These are phyloP conservation scores for Gorsachius magnificus DNA, from an alignment of 2,797 vertebrate species.

Conservation along the genomic window DNA sequence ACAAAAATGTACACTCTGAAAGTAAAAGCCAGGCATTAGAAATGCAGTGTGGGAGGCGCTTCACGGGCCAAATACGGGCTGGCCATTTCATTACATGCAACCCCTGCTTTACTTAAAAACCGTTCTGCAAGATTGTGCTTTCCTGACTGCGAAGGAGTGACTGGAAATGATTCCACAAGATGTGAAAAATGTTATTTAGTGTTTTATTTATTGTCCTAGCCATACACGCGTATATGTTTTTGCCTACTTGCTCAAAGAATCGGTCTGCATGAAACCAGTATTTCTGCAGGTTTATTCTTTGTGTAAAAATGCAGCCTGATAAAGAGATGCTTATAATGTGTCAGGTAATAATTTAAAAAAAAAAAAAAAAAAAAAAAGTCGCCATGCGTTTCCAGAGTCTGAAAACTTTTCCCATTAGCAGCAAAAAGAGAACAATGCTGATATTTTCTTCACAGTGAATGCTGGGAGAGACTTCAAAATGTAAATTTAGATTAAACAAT, in stretches of 20 bases:
- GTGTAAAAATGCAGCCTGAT: not conserved
- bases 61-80: not conserved
- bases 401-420: not conserved
- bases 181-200: not conserved
- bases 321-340: not conserved
- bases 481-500: not conserved
- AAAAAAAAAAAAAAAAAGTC: not conserved
- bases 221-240: rapidly evolving
- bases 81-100: not conserved
- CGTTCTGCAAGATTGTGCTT: not conserved
- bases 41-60: not conserved
- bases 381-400: not conserved
- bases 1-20: not conserved
- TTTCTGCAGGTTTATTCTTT: not conserved
- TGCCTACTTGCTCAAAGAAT: not conserved
- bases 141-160: not conserved
- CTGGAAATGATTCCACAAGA: not conserved
- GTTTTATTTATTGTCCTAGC: not conserved
- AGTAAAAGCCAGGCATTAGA: not conserved
- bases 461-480: not conserved
- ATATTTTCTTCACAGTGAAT: not conserved
- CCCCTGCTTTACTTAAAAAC: not conserved
- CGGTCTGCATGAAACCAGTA: not conserved
- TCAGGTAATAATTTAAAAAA: not conserved
- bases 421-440: not conserved